phyloP scores from a whole-genome alignment of 2,888 invertebrate genomes.

The Scaptomyza cyrtandrae region DNA sequence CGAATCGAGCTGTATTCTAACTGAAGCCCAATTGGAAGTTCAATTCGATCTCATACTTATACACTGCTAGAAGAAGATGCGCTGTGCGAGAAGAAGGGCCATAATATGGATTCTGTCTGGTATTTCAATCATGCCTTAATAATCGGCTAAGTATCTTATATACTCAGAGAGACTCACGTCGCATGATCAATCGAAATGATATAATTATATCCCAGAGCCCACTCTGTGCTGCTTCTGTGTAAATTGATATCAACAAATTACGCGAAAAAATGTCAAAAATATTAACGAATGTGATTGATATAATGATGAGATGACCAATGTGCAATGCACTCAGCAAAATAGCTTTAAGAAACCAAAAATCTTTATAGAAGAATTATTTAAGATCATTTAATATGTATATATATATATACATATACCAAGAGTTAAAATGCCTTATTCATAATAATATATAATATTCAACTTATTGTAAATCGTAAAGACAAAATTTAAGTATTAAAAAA shows the following conservation, averaged over 20 bases:
- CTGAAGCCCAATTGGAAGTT: constrained; percentile 48
- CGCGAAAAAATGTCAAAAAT: constrained; percentile 79
- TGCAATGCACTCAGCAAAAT: constrained; percentile 24
- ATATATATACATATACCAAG: too few relatives aligned
- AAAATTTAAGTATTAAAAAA: too few relatives aligned
- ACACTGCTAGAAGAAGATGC: constrained; percentile 51
- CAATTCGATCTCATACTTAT: constrained; percentile 9
- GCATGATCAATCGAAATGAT: constrained; percentile 81
- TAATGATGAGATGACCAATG: too few relatives aligned
- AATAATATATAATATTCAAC: too few relatives aligned
- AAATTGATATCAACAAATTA: constrained; percentile 81
- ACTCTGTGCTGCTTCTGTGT: constrained; percentile 55
- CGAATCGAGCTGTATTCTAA: constrained; percentile 46
- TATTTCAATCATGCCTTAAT: constrained; percentile 52
- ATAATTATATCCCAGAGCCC: constrained; percentile 67
- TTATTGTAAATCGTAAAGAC: too few relatives aligned
- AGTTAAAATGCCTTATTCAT: too few relatives aligned
- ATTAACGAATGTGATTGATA: constrained; percentile 69
- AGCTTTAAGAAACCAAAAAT: background rate
- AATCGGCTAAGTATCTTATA: constrained; percentile 32
- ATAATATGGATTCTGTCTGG: constrained; percentile 43
- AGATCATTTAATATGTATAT: too few relatives aligned
- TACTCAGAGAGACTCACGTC: constrained; percentile 41
- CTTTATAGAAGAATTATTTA: too few relatives aligned
- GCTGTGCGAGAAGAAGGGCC: background rate